Evolutionary conservation across 1,140 invertebrate species (phyloP), one percentile per base, ranked within the genome.

Genomic region (Chionoecetes opilio): DNA sequence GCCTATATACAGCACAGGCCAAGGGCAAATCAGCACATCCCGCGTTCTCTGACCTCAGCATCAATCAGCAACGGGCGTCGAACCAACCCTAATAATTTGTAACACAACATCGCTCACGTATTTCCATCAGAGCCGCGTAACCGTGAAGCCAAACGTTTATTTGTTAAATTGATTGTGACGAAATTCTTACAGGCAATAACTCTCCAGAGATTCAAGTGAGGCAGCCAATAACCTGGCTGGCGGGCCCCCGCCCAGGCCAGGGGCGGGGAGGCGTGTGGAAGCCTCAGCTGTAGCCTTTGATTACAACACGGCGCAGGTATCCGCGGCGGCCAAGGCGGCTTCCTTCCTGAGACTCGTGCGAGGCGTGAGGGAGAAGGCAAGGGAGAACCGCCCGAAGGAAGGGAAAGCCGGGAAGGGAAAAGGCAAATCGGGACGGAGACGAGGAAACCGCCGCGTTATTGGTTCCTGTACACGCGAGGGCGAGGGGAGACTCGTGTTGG

Each of bases 111-210:
- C 63, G 63, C 63, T n/a, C 63, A 75, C 63, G 63, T n/a, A 75
- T n/a, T n/a, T 75, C 63, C 63, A 75, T 21, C 21, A n/a, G 21
- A 75, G 63, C 63, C 6, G 21, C 63, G 26, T 26, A n/a, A 26
- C 21, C 21, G n/a, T n/a, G 21, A 75, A n/a, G 21, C 21, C 63
- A 75, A 75, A n/a, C 63, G 63, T 75, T 75, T 75, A 75, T 75
- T 75, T 75, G 63, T 75, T 75, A 75, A 75, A 75, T 75, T 26
- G 63, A 17, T 75, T 75, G n/a, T 75, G 63, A 75, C n/a, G 63
- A 75, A 75, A 75, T 75, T 75, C 63, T 75, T 75, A 75, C n/a
- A 75, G 63, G 63, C 63, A 75, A 75, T 75, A 75, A 75, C 63
- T 75, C n/a, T n/a, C 63, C 63, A 75, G 63, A 75, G 63, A 21